Conservation (phyloP, 1,140 invertebrate genomes). For the Laodelphax striatellus region DNA sequence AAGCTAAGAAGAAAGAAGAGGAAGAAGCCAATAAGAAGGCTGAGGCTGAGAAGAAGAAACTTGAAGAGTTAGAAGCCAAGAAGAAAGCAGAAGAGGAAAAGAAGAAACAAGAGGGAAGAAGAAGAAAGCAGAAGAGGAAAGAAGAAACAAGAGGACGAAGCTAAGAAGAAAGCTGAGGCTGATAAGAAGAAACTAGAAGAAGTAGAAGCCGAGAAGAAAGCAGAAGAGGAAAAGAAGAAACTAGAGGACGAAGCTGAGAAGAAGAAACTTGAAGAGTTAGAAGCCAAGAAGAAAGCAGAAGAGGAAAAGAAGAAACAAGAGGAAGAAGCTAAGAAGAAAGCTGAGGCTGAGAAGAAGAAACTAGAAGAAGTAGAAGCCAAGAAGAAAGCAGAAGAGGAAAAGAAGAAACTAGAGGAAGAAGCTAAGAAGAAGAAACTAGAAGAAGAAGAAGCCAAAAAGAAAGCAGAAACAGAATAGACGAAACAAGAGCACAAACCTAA, state of each 20-base stretch:
- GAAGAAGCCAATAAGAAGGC: background rate
- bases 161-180: constrained; percentile 2
- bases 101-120: constrained; percentile 12
- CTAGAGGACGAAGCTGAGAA: background rate
- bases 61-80: constrained; percentile 5
- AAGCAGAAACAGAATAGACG: too few species aligned
- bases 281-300: too few species aligned
- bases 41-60: constrained; percentile 4
- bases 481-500: too few species aligned
- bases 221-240: constrained; percentile 17
- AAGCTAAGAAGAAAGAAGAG: background rate
- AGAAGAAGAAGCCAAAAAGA: too few species aligned
- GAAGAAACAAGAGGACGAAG: too few species aligned
- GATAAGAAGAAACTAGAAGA: background rate
- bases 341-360: too few species aligned
- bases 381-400: too few species aligned
- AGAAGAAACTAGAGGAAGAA: too few species aligned
- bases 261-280: background rate
- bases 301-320: too few species aligned
- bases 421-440: too few species aligned
- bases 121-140: background rate
- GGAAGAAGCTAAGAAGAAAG: too few species aligned
- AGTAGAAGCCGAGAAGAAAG: constrained; percentile 5
- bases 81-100: constrained; percentile 11
- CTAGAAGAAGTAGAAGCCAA: too few species aligned